Evolutionary conservation across 2,888 invertebrate genomes (phyloP), one percentile per base, ranked within the genome.

Genomic region (Agriopis leucophaearia): DNA sequence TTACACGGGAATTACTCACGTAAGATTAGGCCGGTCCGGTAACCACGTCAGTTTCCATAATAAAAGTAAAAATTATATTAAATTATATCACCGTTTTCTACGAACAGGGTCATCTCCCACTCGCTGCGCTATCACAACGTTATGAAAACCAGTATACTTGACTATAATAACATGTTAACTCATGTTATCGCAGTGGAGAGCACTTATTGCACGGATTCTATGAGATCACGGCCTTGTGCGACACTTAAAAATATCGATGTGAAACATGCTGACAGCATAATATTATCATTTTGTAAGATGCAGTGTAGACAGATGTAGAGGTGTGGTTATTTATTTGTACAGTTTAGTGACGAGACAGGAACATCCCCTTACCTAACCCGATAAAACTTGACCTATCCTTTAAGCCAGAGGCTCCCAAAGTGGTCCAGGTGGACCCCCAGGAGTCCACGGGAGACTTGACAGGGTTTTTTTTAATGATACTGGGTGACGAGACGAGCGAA

Each of bases 161-260:
- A 65, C 54, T 55, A 16, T 51, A 66, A 62, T 58, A 66, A 40
- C 66, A 35, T 12, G 57, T 38, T 52, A 58, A 58, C 45, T 47
- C 57, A 57, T 60, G 66, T 52, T 66, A 62, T 66, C 66, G 45
- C 16, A 18, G 45, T 55, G 10, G 55, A 66, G 66, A 62, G 52
- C 57, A 61, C 66, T 66, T 45, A 42, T 55, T 56, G 55, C 54
- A 64, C 64, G 51, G 61, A 57, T 50, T 68, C 64, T 63, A 77
- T 81, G 80, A 78, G 74, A 79, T 81, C 79, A 81, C 73, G 75
- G 70, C 78, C 79, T 79, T 75, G 77, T 65, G 71, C 70, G 66
- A 66, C 75, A 65, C 76, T 78, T 80, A 72, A 78, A 78, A 77
- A 69, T 74, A 65, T 70, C 69, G 65, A 64, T 66, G 75, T 73